Evolutionary conservation across 2,888 invertebrate genomes (phyloP), one percentile per base, ranked within the genome.

Genomic region (Dromius quadrimaculatus): DNA sequence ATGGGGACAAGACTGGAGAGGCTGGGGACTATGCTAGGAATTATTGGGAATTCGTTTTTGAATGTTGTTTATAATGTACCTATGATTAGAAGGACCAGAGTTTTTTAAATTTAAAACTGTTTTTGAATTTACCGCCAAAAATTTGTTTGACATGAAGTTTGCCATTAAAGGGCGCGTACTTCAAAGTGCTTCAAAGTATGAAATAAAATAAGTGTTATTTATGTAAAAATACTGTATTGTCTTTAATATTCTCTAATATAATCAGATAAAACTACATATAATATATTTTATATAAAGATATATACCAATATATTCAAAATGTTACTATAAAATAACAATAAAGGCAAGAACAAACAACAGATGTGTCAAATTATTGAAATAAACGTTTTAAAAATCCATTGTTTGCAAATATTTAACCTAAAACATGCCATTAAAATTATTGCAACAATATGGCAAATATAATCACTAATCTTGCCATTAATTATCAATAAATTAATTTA

Each of bases 1-100:
- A 78, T 86, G 72, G 61, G 76, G 41, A 77, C 80, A 73, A 82
- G 87, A 74, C 75, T 85, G 47, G 72, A 76, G 61, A 83, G 86
- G 79, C 83, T 88, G 81, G 76, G 81, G 57, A 75, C 79, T 75
- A 87, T 88, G 81, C 77, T 85, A 2, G 80, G 81, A 45, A 82
- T 88, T 71, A 81, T 91, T 50, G 79, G 85, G 0, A 86, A 86
- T 76, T 87, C 87, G 61, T 75, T 89, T 45, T 80, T 87, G 61
- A 83, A 87, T 77, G 77, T 89, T 63, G 74, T 87, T 8, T 88
- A 87, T 77, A 83, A 84, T 73, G 84, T 87, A 43, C 85, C 87
- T 72, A 86, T 90, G 84, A 81, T 85, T 43, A 78, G 85, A 72
- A 79, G 85, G 74, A 77, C 84, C 9, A 57, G 66, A 66, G 62